A percentile compares a stretch with the other conserved stretches of the same genome.
Evolutionary conservation across 1,140 invertebrate genomes (phyloP).

Genomic region (Bombus picipes): DNA sequence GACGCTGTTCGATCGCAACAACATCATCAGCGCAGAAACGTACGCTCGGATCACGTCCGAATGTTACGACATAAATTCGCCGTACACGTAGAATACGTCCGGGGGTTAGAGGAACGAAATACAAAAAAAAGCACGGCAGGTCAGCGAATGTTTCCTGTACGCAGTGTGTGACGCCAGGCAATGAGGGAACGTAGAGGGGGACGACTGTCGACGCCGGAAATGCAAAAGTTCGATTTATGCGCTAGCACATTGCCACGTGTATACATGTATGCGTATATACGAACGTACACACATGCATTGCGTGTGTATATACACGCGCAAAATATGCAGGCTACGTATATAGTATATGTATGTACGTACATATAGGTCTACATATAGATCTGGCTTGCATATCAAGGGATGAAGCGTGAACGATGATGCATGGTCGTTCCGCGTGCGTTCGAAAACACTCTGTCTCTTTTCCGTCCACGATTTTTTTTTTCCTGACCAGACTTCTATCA

Average conservation of each 20-base stretch:
- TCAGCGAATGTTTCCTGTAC: constrained; percentile 65
- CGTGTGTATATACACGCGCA: no score
- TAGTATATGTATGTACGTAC: not conserved
- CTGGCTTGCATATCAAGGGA: constrained; percentile 51
- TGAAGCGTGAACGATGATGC: constrained; percentile 67
- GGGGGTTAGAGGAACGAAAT: not conserved
- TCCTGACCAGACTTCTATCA: constrained; percentile 61
- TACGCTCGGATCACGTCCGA: constrained; percentile 51
- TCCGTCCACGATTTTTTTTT: constrained; percentile 49
- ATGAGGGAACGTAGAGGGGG: constrained; percentile 46
- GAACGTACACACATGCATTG: not conserved
- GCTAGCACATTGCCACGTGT: constrained; percentile 55
- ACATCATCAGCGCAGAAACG: constrained; percentile 38
- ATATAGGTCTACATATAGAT: constrained; percentile 18
- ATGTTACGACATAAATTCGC: constrained; percentile 60
- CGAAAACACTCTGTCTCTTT: constrained; percentile 65
- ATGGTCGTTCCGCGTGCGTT: constrained; percentile 60
- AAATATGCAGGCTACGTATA: not conserved
- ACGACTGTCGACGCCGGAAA: constrained; percentile 75
- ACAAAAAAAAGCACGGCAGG: constrained; percentile 30
- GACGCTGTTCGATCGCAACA: constrained; percentile 32
- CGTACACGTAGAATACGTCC: constrained; percentile 14
- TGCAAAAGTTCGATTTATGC: constrained; percentile 81
- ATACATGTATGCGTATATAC: no score
- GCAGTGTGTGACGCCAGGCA: constrained; percentile 57